A percentile compares a stretch with the other conserved stretches of the same genome.
These are phyloP conservation scores for Eubasilissa regina DNA, from an alignment of 1,140 invertebrate species.

Conservation along the genomic window DNA sequence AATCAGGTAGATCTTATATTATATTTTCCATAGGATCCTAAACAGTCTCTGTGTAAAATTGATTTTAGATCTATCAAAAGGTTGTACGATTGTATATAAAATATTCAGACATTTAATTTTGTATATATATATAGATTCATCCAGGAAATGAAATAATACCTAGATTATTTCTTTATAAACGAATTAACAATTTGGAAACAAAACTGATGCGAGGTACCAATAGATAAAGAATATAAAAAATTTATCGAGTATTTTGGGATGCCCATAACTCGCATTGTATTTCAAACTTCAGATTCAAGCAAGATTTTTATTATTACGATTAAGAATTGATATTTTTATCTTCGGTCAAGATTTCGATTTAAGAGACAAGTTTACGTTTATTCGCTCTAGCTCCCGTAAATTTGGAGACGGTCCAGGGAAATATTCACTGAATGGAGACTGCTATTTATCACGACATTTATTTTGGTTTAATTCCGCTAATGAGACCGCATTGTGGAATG, in stretches of 20 bases:
- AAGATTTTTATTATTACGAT: constrained; percentile 1
- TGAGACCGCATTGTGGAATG: constrained; percentile 13
- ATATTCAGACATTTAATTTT: too few relatives aligned
- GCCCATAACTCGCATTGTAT: background rate
- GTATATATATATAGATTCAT: too few relatives aligned
- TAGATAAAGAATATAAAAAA: too few relatives aligned
- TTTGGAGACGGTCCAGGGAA: constrained; percentile 32
- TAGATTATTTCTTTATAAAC: too few relatives aligned
- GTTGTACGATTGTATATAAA: too few relatives aligned
- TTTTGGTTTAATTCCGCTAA: constrained; percentile 18
- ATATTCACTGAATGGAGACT: background rate
- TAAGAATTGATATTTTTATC: constrained; percentile 19
- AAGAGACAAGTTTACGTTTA: constrained; percentile 41
- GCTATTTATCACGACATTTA: constrained; percentile 24
- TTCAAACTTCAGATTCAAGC: background rate
- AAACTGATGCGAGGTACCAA: too few relatives aligned
- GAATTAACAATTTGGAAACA: too few relatives aligned
- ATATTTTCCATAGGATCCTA: too few relatives aligned
- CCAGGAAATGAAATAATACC: too few relatives aligned
- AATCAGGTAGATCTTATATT: too few relatives aligned
- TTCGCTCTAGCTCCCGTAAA: constrained; percentile 36
- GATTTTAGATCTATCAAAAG: too few relatives aligned
- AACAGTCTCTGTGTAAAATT: too few relatives aligned
- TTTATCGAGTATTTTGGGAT: constrained; percentile 4
- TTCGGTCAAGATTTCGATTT: constrained; percentile 8